Conservation (phyloP, 1,140 invertebrate species). For the Rhagoletis zephyria region DNA sequence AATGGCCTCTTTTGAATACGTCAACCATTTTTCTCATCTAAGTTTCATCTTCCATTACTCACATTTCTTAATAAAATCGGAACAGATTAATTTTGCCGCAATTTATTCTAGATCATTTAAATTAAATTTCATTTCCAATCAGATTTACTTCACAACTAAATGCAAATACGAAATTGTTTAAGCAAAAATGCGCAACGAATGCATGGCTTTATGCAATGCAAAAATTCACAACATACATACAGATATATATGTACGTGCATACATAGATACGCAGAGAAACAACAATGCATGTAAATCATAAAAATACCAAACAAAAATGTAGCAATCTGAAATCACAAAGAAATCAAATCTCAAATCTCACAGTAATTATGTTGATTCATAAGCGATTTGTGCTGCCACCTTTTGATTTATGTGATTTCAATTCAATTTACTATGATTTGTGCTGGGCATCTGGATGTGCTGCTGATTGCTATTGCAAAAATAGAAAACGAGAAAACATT, state of each 20-base stretch:
- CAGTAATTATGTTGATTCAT: conserved; percentile 52
- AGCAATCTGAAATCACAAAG: conserved; percentile 11
- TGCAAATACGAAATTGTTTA: neutral
- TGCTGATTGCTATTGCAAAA: neutral
- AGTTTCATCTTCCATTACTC: neutral
- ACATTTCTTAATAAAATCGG: neutral
- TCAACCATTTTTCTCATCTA: neutral
- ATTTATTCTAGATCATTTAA: neutral
- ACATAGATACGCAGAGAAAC: neutral
- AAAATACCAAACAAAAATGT: neutral
- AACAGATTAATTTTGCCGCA: neutral
- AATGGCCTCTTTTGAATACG: no score
- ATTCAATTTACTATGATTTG: conserved; percentile 48
- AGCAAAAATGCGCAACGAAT: neutral
- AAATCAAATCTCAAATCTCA: conserved; percentile 47
- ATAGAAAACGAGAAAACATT: no score
- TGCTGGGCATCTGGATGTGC: conserved; percentile 11
- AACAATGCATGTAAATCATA: conserved; percentile 7
- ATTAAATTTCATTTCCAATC: neutral
- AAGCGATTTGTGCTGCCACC: conserved; percentile 51
- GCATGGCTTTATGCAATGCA: no score
- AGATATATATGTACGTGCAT: neutral
- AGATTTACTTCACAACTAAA: conserved; percentile 39
- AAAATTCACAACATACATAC: no score
- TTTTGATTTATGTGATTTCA: conserved; percentile 51